Evolutionary conservation across 2,888 invertebrate genomes (phyloP), one percentile per base, ranked within the genome.

Genomic region (Yponomeuta evonymella): DNA sequence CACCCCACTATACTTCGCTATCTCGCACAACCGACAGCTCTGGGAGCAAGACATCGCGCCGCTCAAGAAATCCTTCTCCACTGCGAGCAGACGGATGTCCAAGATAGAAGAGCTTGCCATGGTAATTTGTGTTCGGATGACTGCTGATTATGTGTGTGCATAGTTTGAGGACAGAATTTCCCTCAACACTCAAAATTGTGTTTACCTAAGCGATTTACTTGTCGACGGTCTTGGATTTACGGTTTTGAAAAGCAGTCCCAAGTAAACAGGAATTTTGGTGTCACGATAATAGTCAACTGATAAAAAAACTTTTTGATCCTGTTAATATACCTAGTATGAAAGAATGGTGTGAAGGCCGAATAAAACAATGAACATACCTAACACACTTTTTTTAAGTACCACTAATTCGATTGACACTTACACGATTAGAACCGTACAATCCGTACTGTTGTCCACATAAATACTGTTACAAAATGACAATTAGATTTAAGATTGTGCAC

Each of bases 21-120:
- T 58, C 62, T 72, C 63, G 67, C 65, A 70, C 64, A 62, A 58
- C 58, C 62, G 6, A 65, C 69, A 96, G 95, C 93, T 97, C 82
- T 97, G 96, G 95, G 97, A 97, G 93, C 96, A 96, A 93, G 96
- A 97, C 90, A 96, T 97, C 93, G 95, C 94, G 85, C 96, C 96
- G 84, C 93, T 97, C 89, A 97, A 97, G 94, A 94, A 95, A 89
- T 95, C 96, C 81, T 94, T 96, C 78, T 95, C 96, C 79, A 93
- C 93, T 82, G 94, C 94, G 89, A 94, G 96, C 87, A 94, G 96
- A 85, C 94, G 95, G 93, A 96, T 96, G 93, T 96, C 96, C 92
- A 94, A 96, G 92, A 96, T 96, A 93, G 95, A 96, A 83, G 95
- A 96, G 90, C 93, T 96, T 88, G 94, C 96, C 86, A 93, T 96